Base-by-base conservation (phyloP, 2,113 vertebrate genomes). In the Sylvietta virens region DNA sequence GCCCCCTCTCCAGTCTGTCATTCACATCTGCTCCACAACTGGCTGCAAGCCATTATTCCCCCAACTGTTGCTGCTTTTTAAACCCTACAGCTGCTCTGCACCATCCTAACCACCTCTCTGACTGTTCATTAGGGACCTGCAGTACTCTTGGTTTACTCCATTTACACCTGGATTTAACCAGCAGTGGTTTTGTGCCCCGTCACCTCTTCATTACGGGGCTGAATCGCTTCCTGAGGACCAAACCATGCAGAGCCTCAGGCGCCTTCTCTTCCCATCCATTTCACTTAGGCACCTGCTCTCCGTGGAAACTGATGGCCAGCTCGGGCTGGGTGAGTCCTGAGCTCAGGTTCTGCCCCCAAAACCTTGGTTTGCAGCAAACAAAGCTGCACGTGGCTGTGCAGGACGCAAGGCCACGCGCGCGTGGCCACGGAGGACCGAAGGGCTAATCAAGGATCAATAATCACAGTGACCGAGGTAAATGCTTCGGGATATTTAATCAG, bases 191-290 rank as follows among this genome's bases (percentile, higher is more conserved):
- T 86, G 94, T 95, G 94, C 95, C 92, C 90, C 61, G 8, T 95
- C 96, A 91, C 90, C 86, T 94, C 86, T 79, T 84, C 69, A 60
- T 94, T 81, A 81, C 22, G 27, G 58, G 86, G 20, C 88, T 84
- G 93, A 93, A 81, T 94, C 65, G 86, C 94, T 95, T 95, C 92
- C 95, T 83, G 88, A 93, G 93, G 88, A 96, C 64, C 88, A 78
- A 93, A 83, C 76, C 90, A 90, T 64, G 94, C 85, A 67, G 88
- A 93, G 94, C 28, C 2, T 24, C 5, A 1, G 81, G 71, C 20
- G 45, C 80, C 76, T n/a, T 85, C 65, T 37, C 65, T 57, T 21
- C 86, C 81, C 92, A 95, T 95, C 94, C 91, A 71, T 96, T 95
- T 73, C 88, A 94, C 88, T 96, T 92, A 92, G 70, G 86, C 93